Base-by-base conservation (phyloP, 2,113 vertebrate species). In the Carollia perspicillata region DNA sequence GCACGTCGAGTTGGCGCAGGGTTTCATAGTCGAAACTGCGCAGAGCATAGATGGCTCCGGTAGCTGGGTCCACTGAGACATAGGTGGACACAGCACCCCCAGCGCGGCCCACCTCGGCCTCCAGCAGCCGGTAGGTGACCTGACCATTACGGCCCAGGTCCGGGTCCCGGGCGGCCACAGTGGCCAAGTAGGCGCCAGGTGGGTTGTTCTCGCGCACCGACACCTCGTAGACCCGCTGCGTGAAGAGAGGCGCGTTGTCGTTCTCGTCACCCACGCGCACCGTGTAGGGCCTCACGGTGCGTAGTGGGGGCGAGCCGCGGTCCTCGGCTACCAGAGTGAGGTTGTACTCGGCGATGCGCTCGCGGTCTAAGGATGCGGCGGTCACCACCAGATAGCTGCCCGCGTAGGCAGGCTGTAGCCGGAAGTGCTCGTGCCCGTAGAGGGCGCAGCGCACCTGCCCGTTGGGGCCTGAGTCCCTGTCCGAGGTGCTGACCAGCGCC, bases 341-440 rank as follows among this genome's bases (percentile, higher is more conserved):
- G 98, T 99, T 99, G 96, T 99, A 99, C 97, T 99, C 99, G 0
- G 99, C 95, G 30, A 99, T 98, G 94, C 98, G 98, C 96, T 99
- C 99, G 0, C 99, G 98, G 98, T 99, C 99, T 40, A 99, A 95
- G 0, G 98, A 94, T 0, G 99, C 98, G 0, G 99, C 99, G 28
- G 99, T 99, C 55, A 99, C 98, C 0, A 99, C 99, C 98, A 99
- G 99, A 98, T 99, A 99, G 98, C 99, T 99, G 98, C 99, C 99
- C 63, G 99, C 99, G 0, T 99, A 99, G 51, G 99, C 99, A 17
- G 99, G 99, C 69, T 99, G 99, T 89, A 99, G 98, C 93, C 98
- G 98, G 0, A 99, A 99, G 95, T 99, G 99, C 90, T 99, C 99
- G 4, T 99, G 99, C 37, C 99, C 99, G 0, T 99, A 99, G 2